Conservation (phyloP, 2,888 invertebrate species). For the Hylaea fasciaria region DNA sequence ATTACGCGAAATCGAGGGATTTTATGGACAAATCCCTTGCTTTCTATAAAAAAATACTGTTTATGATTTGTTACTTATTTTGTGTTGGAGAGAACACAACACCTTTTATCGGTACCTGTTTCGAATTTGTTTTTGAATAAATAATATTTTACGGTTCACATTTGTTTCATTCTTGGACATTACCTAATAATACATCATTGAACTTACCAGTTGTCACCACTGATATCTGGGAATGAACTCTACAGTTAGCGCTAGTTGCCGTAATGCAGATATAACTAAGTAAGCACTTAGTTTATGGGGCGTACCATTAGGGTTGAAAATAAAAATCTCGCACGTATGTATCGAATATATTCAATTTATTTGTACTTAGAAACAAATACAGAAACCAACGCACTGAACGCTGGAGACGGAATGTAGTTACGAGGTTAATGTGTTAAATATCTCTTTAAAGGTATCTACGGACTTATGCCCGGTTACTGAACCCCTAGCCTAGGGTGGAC, state of each 20-base stretch:
- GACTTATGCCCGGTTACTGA: no score
- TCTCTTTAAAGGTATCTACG: slow-evolving; percentile 27
- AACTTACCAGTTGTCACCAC: no score
- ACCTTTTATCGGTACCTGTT: slow-evolving; percentile 50
- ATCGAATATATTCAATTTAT: slow-evolving; percentile 73
- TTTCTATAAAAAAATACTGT: slow-evolving; percentile 4
- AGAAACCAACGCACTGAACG: slow-evolving; percentile 70
- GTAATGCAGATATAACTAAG: no score
- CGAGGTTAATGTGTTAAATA: slow-evolving; percentile 61
- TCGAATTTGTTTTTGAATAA: slow-evolving; percentile 69
- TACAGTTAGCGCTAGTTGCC: no score
- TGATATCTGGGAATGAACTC: no score
- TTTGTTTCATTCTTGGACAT: slow-evolving; percentile 11
- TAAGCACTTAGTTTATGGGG: no score
- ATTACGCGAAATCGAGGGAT: no score
- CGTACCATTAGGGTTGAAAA: slow-evolving; percentile 20
- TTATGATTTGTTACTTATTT: slow-evolving; percentile 12
- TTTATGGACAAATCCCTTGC: slow-evolving; percentile 5
- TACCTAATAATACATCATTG: no score
- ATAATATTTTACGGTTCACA: slow-evolving; percentile 65
- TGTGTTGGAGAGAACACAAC: slow-evolving; percentile 35
- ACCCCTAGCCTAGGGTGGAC: no score
- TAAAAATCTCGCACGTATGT: slow-evolving; percentile 42
- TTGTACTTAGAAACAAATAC: slow-evolving; percentile 73
- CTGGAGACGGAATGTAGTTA: slow-evolving; percentile 74